phyloP scores from a whole-genome alignment of 2,888 invertebrate species.

The Sphaerophoria taeniata region DNA sequence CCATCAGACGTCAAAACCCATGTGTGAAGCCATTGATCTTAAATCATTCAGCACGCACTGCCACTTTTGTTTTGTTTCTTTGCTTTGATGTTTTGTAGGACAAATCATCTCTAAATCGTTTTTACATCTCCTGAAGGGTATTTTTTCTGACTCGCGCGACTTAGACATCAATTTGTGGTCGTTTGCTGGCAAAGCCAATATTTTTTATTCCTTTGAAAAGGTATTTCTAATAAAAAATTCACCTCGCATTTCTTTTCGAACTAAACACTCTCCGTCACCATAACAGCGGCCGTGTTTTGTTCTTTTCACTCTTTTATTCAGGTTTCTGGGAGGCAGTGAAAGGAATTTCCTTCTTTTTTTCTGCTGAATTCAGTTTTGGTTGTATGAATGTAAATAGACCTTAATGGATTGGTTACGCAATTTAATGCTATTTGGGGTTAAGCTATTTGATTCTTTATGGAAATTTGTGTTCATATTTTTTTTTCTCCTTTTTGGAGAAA shows the following conservation, averaged over 20 bases:
- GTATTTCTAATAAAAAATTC: conserved; percentile 6
- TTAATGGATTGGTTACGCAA: too few species aligned
- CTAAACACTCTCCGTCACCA: not conserved
- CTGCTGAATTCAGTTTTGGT: not conserved
- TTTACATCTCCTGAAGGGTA: not conserved
- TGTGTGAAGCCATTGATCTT: not conserved
- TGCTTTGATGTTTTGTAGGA: not conserved
- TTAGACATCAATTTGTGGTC: not conserved
- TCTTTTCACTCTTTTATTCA: not conserved
- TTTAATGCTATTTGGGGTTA: not conserved
- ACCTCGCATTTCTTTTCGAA: not conserved
- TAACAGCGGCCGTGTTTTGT: not conserved
- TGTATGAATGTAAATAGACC: too few species aligned
- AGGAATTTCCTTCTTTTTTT: not conserved
- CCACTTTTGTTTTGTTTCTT: not conserved
- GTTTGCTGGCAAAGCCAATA: not conserved
- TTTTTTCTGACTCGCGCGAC: not conserved
- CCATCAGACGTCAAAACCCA: not conserved
- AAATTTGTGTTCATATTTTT: not conserved
- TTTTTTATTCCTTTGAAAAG: not conserved
- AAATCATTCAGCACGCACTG: not conserved
- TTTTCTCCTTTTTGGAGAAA: not conserved
- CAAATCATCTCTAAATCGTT: not conserved
- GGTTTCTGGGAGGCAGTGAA: not conserved
- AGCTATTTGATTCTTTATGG: not conserved